Percentiles rank a stretch among this genome's conserved stretches.
Conservation (phyloP, 2,113 vertebrate species). For the Bos indicus region DNA sequence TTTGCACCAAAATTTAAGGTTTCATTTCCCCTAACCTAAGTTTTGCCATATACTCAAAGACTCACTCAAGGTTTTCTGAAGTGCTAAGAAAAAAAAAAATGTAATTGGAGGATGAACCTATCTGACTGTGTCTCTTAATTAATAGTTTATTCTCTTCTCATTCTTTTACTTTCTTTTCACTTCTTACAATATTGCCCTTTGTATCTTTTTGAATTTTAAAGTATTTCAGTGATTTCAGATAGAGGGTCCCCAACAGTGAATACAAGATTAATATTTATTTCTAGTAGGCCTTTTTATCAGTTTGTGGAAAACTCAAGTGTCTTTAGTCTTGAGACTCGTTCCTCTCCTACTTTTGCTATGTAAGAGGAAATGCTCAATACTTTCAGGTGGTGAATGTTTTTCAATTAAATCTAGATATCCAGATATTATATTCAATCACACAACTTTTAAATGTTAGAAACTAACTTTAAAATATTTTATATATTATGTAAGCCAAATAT, state of each 20-base stretch:
- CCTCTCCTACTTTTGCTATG: neutral
- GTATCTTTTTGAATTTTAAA: neutral
- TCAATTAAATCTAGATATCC: neutral
- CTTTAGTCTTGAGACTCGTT: neutral
- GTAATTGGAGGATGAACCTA: neutral
- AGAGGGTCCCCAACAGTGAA: neutral
- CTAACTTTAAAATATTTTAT: neutral
- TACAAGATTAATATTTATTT: neutral
- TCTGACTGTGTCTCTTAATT: neutral
- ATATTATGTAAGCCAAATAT: neutral
- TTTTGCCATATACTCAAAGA: slow-evolving; percentile 24
- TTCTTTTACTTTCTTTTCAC: neutral
- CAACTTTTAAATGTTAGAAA: neutral
- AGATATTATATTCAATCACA: neutral
- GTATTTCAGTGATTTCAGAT: neutral
- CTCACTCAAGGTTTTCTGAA: neutral
- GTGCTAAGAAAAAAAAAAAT: slow-evolving; percentile 37
- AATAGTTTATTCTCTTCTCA: neutral
- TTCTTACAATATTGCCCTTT: neutral
- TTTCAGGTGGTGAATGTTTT: neutral
- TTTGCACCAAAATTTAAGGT: slow-evolving; percentile 13
- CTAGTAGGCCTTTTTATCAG: neutral
- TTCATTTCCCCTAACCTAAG: slow-evolving; percentile 49
- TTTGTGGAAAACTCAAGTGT: neutral
- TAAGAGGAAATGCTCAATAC: neutral